Percentiles rank a stretch among this genome's conserved stretches.
These are phyloP conservation scores for Leuciscus waleckii DNA, from an alignment of 2,797 vertebrate species.

Conservation along the genomic window DNA sequence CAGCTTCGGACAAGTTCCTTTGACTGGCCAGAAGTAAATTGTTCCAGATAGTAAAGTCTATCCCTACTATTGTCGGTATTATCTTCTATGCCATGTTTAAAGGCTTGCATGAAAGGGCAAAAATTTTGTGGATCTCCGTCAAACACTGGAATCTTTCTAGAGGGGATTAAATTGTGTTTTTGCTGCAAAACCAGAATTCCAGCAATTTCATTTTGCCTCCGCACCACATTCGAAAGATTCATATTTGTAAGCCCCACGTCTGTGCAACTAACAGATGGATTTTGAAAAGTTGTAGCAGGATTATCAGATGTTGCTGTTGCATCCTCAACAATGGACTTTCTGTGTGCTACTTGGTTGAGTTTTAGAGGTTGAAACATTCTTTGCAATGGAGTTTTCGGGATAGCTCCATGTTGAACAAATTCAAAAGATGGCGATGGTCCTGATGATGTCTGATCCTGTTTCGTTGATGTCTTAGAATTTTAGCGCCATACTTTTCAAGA, in stretches of 20 bases:
- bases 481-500: background rate
- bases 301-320: background rate
- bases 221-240: background rate
- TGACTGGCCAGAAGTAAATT: background rate
- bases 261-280: background rate
- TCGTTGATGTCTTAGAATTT: background rate
- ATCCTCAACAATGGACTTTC: background rate
- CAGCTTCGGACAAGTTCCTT: background rate
- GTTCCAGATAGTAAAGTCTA: background rate
- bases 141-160: background rate
- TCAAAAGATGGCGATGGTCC: background rate
- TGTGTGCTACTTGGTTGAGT: background rate
- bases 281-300: background rate
- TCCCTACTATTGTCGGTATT: background rate
- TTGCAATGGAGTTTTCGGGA: background rate
- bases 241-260: background rate
- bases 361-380: background rate
- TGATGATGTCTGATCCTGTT: background rate
- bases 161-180: background rate
- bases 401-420: background rate
- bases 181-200: background rate
- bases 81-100: conserved; percentile 3
- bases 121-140: too few species aligned
- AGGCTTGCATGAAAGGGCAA: background rate
- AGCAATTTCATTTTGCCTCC: background rate